These are phyloP conservation scores for Cotesia chilonis DNA, from an alignment of 1,140 invertebrate genomes.

Conservation along the genomic window DNA sequence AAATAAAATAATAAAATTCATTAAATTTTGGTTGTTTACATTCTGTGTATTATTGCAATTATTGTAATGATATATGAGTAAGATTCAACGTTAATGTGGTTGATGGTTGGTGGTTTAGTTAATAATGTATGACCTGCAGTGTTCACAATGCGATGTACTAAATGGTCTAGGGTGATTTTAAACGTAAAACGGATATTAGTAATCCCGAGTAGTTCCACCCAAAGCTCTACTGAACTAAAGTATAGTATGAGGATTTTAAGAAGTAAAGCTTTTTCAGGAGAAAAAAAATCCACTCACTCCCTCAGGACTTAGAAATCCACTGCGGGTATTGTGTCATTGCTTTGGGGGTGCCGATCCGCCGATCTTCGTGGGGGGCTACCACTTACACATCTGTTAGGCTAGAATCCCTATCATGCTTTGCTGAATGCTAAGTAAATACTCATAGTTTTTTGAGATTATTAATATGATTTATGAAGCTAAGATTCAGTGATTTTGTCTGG, in stretches of 20 bases:
- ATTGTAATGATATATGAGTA: no score
- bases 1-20: neutral
- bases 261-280: neutral
- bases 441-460: neutral
- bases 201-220: constrained; percentile 18
- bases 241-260: no score
- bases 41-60: neutral
- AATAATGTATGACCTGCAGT: constrained; percentile 1
- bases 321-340: constrained; percentile 44
- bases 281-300: constrained; percentile 25
- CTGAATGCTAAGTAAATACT: constrained; percentile 43
- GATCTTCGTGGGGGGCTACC: constrained; percentile 41
- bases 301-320: constrained; percentile 38
- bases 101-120: neutral
- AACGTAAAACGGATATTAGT: constrained; percentile 15
- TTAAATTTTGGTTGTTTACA: neutral
- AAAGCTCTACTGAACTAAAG: constrained; percentile 3
- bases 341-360: constrained; percentile 40
- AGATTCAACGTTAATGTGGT: no score
- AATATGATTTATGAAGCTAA: no score
- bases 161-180: constrained; percentile 5
- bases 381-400: constrained; percentile 64
- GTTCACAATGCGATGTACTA: neutral
- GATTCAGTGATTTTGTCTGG: no score
- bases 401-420: constrained; percentile 51